These are phyloP conservation scores for Synergus itoensis DNA, from an alignment of 2,888 invertebrate species.

Conservation along the genomic window DNA sequence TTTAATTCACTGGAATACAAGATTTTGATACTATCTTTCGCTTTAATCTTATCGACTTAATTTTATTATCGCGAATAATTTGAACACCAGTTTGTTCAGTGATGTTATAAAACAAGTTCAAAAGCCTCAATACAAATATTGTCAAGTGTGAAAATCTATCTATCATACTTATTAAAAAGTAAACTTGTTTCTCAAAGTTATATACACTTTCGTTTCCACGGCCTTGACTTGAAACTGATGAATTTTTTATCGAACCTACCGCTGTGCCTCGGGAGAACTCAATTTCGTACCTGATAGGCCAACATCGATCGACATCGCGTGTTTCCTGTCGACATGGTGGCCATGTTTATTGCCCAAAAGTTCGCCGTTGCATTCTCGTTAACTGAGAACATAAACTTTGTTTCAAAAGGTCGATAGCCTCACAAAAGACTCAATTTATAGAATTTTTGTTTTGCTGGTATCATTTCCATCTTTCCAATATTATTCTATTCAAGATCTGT, in stretches of 20 bases:
- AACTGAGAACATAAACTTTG: conserved; percentile 19
- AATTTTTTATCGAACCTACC: conserved; percentile 13
- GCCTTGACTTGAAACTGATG: conserved; percentile 29
- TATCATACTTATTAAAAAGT: background rate
- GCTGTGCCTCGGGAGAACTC: conserved; percentile 18
- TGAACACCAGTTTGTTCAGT: too few species aligned
- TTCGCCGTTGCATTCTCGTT: conserved; percentile 9
- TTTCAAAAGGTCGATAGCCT: conserved; percentile 6
- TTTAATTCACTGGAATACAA: too few species aligned
- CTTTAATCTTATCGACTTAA: too few species aligned
- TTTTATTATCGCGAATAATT: too few species aligned
- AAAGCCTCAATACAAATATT: background rate
- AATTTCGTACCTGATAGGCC: conserved; percentile 30
- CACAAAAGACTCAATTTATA: background rate
- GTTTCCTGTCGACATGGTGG: conserved; percentile 7
- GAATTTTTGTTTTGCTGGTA: background rate
- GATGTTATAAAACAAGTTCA: too few species aligned
- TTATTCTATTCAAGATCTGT: background rate
- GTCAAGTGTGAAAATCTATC: background rate
- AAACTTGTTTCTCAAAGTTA: background rate
- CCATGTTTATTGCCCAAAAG: conserved; percentile 30
- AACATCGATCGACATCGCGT: conserved; percentile 28
- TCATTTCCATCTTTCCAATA: background rate
- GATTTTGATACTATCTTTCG: too few species aligned
- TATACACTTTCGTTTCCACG: conserved; percentile 10